Conservation (phyloP, 92 coral and sea anemone species). For the Pocillopora meandrina region DNA sequence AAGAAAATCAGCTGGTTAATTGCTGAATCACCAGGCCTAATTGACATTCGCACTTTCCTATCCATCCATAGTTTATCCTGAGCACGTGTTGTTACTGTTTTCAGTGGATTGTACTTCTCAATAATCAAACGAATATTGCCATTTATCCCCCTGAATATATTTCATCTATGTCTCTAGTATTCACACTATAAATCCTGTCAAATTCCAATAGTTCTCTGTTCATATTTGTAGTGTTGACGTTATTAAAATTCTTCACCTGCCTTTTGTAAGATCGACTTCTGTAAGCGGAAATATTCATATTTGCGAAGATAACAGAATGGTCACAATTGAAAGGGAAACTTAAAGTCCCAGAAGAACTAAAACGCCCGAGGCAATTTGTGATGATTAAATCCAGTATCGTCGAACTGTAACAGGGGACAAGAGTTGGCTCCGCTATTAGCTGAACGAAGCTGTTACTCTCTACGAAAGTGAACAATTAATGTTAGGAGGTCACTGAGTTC, state of each 20-base stretch:
- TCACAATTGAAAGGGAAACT: slow-evolving; percentile 57
- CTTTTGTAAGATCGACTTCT: too few relatives aligned
- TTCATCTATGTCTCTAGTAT: slow-evolving; percentile 37
- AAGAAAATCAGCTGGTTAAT: too few relatives aligned
- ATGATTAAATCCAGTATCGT: too few relatives aligned
- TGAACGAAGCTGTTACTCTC: slow-evolving; percentile 5
- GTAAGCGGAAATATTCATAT: slow-evolving; percentile 9
- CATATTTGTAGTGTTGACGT: slow-evolving; percentile 22
- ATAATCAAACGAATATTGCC: slow-evolving; percentile 41
- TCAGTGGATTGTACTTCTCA: slow-evolving; percentile 48
- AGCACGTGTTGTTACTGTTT: slow-evolving; percentile 39
- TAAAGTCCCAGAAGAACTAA: slow-evolving; percentile 50
- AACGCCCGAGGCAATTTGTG: slow-evolving; percentile 53
- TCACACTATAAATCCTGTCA: slow-evolving; percentile 25
- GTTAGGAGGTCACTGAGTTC: too few relatives aligned
- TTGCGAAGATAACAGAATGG: slow-evolving; percentile 51
- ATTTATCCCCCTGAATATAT: slow-evolving; percentile 38
- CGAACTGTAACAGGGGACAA: too few relatives aligned
- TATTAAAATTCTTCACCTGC: too few relatives aligned
- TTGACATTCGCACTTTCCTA: background rate
- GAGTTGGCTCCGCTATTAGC: background rate
- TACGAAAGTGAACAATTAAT: background rate
- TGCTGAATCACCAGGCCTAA: too few relatives aligned
- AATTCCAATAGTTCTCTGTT: slow-evolving; percentile 37
- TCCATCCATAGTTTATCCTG: slow-evolving; percentile 44